Evolutionary conservation across 2,888 invertebrate species (phyloP).

Genomic region (Augochlorella aurata): DNA sequence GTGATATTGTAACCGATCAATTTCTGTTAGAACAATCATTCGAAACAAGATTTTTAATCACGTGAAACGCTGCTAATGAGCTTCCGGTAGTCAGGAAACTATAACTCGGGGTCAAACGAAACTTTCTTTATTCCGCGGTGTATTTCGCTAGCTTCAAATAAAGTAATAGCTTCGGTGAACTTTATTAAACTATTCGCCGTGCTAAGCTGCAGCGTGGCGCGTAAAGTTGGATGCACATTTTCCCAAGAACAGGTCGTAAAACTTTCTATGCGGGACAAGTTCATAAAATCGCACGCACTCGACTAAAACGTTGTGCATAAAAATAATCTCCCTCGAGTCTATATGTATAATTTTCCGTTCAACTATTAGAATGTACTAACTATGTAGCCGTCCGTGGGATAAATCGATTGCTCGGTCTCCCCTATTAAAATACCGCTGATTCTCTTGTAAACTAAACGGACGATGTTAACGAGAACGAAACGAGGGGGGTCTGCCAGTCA

Average conservation of each 20-base stretch:
- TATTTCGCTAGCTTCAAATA: background rate
- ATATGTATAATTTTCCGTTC: background rate
- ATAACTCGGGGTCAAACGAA: background rate
- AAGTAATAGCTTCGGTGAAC: background rate
- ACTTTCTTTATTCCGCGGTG: background rate
- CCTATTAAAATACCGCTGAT: background rate
- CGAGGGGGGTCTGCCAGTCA: background rate
- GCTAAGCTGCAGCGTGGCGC: background rate
- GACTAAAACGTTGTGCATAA: background rate
- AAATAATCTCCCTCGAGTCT: background rate
- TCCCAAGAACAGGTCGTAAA: slow-evolving; percentile 9
- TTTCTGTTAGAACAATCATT: background rate
- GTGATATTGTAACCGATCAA: background rate
- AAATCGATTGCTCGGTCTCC: background rate
- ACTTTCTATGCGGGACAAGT: background rate
- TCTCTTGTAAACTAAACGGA: slow-evolving; percentile 18
- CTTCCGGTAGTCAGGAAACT: background rate
- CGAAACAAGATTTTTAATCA: background rate
- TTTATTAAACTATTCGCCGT: background rate
- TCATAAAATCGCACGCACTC: background rate
- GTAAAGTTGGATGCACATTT: slow-evolving; percentile 6
- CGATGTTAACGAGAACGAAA: background rate
- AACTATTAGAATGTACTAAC: background rate
- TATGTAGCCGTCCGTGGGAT: background rate
- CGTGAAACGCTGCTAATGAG: background rate